phyloP scores from a whole-genome alignment of 2,113 vertebrate species.

The Echinops telfairi region DNA sequence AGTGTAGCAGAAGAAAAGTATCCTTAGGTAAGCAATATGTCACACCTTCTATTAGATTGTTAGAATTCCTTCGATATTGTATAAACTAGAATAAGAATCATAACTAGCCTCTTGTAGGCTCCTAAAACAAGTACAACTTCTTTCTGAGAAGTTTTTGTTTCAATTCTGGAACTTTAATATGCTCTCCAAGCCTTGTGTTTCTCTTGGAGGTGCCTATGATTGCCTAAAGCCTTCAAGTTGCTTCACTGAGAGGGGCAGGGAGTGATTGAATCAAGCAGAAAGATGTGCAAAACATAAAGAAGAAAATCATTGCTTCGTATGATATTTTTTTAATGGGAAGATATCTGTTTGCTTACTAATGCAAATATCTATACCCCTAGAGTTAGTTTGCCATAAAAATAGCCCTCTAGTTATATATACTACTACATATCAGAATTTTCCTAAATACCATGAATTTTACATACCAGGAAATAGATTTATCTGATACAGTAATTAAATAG shows the following conservation, averaged over 20 bases:
- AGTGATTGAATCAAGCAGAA: not conserved
- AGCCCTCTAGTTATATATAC: not conserved
- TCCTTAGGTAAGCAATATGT: constrained; percentile 7
- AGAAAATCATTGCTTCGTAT: not conserved
- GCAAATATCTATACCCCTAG: not conserved
- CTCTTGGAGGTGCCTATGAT: not conserved
- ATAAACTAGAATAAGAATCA: not conserved
- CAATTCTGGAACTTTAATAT: not conserved
- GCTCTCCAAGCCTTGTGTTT: not conserved
- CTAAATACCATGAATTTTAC: not conserved
- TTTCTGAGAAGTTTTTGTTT: constrained; percentile 37
- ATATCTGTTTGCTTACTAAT: not conserved
- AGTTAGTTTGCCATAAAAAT: not conserved
- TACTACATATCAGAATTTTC: not conserved
- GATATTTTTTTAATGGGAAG: not conserved
- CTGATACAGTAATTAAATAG: not conserved
- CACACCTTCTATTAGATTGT: not conserved
- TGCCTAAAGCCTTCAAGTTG: not conserved
- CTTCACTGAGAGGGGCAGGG: not conserved
- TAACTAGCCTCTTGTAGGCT: constrained; percentile 10
- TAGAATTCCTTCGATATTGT: constrained; percentile 4
- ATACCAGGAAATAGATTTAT: constrained; percentile 19
- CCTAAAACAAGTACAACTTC: constrained; percentile 6
- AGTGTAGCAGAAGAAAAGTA: not conserved
- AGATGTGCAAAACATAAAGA: not conserved